A percentile compares a stretch with the other conserved stretches of the same genome.
Conservation (phyloP, 1,140 invertebrate genomes). For the Achatina immaculata region DNA sequence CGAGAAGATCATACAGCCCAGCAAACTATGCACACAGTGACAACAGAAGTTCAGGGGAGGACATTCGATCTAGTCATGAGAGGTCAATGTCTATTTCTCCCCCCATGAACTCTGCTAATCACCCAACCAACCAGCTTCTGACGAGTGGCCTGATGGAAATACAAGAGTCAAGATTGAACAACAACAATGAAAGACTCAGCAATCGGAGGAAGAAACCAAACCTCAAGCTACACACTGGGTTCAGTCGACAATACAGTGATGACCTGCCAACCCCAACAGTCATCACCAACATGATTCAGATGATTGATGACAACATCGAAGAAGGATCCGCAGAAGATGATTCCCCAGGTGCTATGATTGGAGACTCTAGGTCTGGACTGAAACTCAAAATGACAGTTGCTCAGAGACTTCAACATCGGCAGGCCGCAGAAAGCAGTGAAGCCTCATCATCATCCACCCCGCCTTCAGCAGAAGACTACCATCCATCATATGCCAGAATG, state of each 20-base stretch:
- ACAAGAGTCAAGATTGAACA: neutral
- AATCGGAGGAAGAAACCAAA: conserved; percentile 23
- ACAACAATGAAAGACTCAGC: conserved; percentile 15
- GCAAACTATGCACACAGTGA: conserved; percentile 20
- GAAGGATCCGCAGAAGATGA: conserved; percentile 49
- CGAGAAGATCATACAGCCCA: conserved; percentile 13
- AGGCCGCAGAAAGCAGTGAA: conserved; percentile 46
- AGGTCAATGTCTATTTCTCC: conserved; percentile 30
- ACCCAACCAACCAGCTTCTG: neutral
- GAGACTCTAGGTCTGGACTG: conserved; percentile 37
- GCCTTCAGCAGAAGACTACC: conserved; percentile 42
- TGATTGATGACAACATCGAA: conserved; percentile 62
- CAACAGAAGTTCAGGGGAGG: conserved; percentile 15
- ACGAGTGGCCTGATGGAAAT: neutral
- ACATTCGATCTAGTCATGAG: conserved; percentile 16
- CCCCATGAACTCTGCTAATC: neutral
- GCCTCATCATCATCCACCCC: conserved; percentile 43
- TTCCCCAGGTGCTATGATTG: conserved; percentile 31
- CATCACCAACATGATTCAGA: conserved; percentile 60
- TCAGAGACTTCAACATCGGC: conserved; percentile 36
- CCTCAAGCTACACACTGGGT: conserved; percentile 57
- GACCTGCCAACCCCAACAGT: conserved; percentile 64
- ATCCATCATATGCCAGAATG: conserved; percentile 55
- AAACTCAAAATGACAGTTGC: conserved; percentile 49
- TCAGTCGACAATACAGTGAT: conserved; percentile 65